Conservation (phyloP, 2,113 vertebrate genomes). For the Pterophyllum scalare region DNA sequence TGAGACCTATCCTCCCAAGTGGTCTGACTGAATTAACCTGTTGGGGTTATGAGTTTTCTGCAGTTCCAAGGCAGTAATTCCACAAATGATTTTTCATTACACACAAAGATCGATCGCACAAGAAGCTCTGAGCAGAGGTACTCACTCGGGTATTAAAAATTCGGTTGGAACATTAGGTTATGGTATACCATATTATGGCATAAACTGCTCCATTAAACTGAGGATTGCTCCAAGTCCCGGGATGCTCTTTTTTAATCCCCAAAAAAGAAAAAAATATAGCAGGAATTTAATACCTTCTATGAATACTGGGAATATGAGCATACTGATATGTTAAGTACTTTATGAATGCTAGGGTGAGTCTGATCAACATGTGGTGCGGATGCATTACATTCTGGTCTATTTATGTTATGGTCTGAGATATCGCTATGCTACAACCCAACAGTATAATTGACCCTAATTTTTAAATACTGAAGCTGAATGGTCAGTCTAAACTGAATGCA, state of each 20-base stretch:
- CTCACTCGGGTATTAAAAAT: not conserved
- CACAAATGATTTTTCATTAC: constrained; percentile 23
- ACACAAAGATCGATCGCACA: not conserved
- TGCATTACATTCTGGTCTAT: constrained; percentile 59
- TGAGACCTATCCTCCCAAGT: constrained; percentile 3
- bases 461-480: not conserved
- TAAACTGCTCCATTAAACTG: not conserved
- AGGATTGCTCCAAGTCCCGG: not conserved
- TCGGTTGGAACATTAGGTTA: not conserved
- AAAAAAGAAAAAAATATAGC: not conserved
- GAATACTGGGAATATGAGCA: constrained; percentile 5
- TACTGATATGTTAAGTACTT: not conserved
- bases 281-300: not conserved
- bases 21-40: constrained; percentile 39
- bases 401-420: constrained; percentile 28
- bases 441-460: not conserved
- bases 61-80: constrained; percentile 19
- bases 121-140: not conserved
- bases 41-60: constrained; percentile 7
- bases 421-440: not conserved
- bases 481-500: not conserved
- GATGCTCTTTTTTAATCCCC: not conserved
- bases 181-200: not conserved
- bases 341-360: constrained; percentile 47
- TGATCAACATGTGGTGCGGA: constrained; percentile 43